Conservation (phyloP, 2,113 vertebrate species). For the human region GRCh38 chr5:53540001-53540500, state of each 20-base stretch:
- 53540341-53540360: not conserved
- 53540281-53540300: slow-evolving; percentile 44
- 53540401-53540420: not conserved
- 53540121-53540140: not conserved
- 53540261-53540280: not conserved
- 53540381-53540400: not conserved
- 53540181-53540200: slow-evolving; percentile 33
- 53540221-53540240: not conserved
- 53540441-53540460: not conserved
- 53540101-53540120: not conserved
- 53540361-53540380: not conserved
- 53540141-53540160: not conserved
- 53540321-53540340: not conserved
- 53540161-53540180: not conserved
- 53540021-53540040: not conserved
- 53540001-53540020: slow-evolving; percentile 3
- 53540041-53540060: not conserved
- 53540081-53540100: not conserved
- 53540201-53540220: slow-evolving; percentile 19
- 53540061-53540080: not conserved
- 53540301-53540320: not conserved
- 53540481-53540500: not conserved
- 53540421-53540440: not conserved
- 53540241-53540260: slow-evolving; percentile 4
- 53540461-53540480: not conserved